Evolutionary conservation across 2,797 vertebrate genomes (phyloP), one percentile per base, ranked within the genome.

Genomic region (Bovichtus diacanthus): DNA sequence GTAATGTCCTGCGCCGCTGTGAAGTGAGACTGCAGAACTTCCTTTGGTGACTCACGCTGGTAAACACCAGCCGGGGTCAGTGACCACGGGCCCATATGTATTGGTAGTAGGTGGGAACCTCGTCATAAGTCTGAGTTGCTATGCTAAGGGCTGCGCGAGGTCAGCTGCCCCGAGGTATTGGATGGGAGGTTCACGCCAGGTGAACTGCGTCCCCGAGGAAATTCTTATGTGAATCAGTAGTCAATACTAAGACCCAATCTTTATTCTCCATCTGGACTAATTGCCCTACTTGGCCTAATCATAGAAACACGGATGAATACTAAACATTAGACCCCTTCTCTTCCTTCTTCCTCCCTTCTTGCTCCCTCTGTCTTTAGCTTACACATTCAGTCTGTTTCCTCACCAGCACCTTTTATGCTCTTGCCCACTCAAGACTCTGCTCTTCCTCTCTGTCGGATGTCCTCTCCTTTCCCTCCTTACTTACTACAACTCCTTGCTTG

Each of bases 261-360:
- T 76, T 58, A 72, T 87, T 90, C 84, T 91, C 87, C 84, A 85
- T 87, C 83, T 81, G 77, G 71, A 86, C 89, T 90, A 94, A 93
- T 94, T 94, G 88, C 90, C 86, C 82, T 82, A 83, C 85, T 93
- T 90, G 83, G 84, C 87, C 76, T 82, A 72, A 89, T 92, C 81
- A 85, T 86, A 82, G 75, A 89, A 90, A 90, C 88, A 85, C 66
- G 43, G 63, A 83, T 89, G 89, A 92, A 93, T 90, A 82, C 87
- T 85, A 85, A 93, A 89, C 76, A 82, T 81, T 18, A 25, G 31
- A 79, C 60, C 60, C 67, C 65, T 65, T 61, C 47, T 65, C 68
- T 69, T 76, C 60, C 61, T 23, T 76, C 77, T 27, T 27, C 16
- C 21, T 19, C 29, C 34, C 60, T 51, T 68, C 46, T 79, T 55